Conservation (phyloP, 2,888 invertebrate genomes). For the Patella ulyssiponensis region DNA sequence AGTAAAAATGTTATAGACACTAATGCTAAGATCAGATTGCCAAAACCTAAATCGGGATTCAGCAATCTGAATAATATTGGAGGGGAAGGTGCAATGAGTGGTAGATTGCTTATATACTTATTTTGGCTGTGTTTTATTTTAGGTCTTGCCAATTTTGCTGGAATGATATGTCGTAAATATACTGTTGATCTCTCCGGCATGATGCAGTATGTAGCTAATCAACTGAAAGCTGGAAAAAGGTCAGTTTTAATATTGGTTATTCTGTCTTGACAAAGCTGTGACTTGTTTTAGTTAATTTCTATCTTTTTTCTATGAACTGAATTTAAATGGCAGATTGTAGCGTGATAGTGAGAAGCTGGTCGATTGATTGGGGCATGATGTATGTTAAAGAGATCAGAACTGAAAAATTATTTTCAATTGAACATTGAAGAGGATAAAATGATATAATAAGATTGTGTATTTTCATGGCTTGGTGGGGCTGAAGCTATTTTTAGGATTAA, state of each 20-base stretch:
- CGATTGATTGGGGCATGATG: too few species aligned
- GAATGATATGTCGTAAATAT: conserved; percentile 97
- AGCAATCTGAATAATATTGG: too few species aligned
- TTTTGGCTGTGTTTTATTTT: conserved; percentile 27
- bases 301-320: too few species aligned
- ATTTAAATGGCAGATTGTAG: too few species aligned
- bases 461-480: background rate
- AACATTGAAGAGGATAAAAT: background rate
- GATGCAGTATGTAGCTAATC: conserved; percentile 96
- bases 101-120: background rate
- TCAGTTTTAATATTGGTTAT: conserved; percentile 66
- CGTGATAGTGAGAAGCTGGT: too few species aligned
- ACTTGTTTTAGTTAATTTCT: background rate
- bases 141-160: conserved; percentile 91
- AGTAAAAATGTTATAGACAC: too few species aligned
- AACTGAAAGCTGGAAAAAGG: conserved; percentile 96
- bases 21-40: too few species aligned
- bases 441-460: background rate
- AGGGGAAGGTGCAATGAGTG: too few species aligned
- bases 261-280: background rate
- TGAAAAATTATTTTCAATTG: too few species aligned
- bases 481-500: background rate
- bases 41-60: too few species aligned
- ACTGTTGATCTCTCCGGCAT: conserved; percentile 94
- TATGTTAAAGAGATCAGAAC: too few species aligned